Base-by-base conservation (phyloP, 2,888 invertebrate species). In the Coenonympha arcania region DNA sequence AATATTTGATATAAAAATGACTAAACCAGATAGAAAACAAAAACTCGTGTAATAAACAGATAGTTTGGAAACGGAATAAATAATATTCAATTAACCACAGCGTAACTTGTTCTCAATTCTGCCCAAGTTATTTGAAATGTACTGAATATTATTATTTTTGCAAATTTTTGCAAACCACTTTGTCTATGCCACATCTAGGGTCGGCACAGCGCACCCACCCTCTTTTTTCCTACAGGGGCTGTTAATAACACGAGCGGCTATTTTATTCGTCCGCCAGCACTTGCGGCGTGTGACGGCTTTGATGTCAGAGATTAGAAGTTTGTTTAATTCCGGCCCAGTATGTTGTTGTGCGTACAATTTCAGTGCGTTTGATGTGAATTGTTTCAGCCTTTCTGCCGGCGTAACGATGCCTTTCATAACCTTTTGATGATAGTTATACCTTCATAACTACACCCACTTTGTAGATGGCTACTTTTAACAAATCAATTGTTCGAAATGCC, bases 161-260 rank as follows among this genome's bases (percentile, higher is more conserved):
- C 9, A 44, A 8, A 22, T 33, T 22, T n/a, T 22, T 6, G 26
- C n/a, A n/a, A 22, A n/a, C 24, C 24, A 20, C 43, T 19, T 37
- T 26, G 11, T 8, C 41, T n/a, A 40, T 48, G 53, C 40, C 63
- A 36, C 48, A 56, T 64, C 63, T 47, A 61, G 57, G 16, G n/a
- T 13, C 19, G 20, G 20, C 50, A 56, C 8, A 45, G 57, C 33
- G 16, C 31, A 19, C 22, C 55, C 56, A 52, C 58, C 76, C 75
- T 68, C 69, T 64, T 75, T 74, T 52, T 76, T 74, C 63, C 56
- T 50, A 60, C 64, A 68, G 73, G 70, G 72, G 73, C 77, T 78
- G 83, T 84, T 85, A 84, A 83, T 84, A 85, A 81, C 83, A 81
- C 80, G 81, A 79, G 81, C 74, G 79, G 76, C 78, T 78, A 81